A percentile compares a stretch with the other conserved stretches of the same genome.
Conservation (phyloP, 2,113 vertebrate genomes). For the Steatornis caripensis region DNA sequence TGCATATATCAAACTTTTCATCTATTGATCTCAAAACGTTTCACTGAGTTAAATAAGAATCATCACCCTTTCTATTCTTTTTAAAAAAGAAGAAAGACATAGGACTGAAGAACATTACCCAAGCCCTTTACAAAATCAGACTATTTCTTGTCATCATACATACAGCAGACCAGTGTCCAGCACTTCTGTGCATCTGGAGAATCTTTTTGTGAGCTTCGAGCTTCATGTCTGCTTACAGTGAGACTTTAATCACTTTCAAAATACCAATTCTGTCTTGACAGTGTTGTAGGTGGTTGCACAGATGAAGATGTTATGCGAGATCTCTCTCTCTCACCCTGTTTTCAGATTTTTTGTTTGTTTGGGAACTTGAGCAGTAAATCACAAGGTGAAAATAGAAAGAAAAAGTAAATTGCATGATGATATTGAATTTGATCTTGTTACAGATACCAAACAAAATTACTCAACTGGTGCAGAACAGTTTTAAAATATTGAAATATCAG, state of each 20-base stretch:
- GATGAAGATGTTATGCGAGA: neutral
- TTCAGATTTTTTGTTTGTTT: neutral
- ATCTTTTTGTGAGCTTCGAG: neutral
- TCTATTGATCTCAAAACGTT: constrained; percentile 17
- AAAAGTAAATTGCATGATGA: neutral
- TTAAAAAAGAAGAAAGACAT: neutral
- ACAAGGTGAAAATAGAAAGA: neutral
- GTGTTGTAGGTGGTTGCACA: neutral
- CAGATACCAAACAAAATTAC: neutral
- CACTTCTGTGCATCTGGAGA: neutral
- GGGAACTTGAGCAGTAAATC: neutral
- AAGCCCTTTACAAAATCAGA: neutral
- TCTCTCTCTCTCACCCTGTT: neutral
- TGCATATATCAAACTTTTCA: constrained; percentile 17
- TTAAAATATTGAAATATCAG: neutral
- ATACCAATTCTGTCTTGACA: neutral
- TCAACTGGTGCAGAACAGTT: neutral
- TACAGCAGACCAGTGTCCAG: neutral
- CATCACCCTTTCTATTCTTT: neutral
- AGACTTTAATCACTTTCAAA: neutral
- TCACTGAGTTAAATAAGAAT: constrained; percentile 21
- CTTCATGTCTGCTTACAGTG: neutral
- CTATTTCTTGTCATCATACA: neutral
- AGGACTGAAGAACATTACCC: neutral
- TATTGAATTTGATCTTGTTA: neutral